These are phyloP conservation scores for Muntiacus reevesi DNA, from an alignment of 2,113 vertebrate species.

Conservation along the genomic window DNA sequence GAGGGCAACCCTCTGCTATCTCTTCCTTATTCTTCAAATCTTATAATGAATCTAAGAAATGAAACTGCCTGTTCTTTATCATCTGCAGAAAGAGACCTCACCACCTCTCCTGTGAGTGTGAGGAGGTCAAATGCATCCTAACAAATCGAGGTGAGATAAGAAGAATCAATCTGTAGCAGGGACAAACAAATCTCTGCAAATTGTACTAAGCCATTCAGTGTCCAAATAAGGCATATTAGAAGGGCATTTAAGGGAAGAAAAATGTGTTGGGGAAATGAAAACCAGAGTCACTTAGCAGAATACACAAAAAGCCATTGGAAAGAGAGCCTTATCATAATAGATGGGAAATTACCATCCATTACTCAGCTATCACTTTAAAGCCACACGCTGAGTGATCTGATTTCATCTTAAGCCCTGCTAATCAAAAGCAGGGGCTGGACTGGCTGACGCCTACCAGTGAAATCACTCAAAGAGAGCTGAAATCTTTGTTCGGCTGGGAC, in stretches of 20 bases:
- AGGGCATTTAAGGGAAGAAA: constrained; percentile 15
- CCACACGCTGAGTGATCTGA: not conserved
- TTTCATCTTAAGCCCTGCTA: not conserved
- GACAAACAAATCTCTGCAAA: constrained; percentile 16
- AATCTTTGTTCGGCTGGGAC: not conserved
- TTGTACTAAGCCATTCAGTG: not conserved
- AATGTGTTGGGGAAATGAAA: constrained; percentile 32
- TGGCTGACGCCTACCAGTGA: not conserved
- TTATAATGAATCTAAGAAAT: not conserved
- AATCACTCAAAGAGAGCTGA: not conserved
- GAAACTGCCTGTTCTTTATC: not conserved
- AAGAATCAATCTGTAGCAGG: not conserved
- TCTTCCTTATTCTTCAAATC: not conserved
- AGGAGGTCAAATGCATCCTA: constrained; percentile 1
- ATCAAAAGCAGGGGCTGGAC: constrained; percentile 1
- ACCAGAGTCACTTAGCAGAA: constrained; percentile 41
- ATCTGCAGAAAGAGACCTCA: not conserved
- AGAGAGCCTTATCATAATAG: constrained; percentile 5
- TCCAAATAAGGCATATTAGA: constrained; percentile 1
- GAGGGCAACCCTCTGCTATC: not conserved
- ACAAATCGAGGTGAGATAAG: not conserved
- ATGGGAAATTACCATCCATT: constrained; percentile 18
- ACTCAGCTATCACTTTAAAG: not conserved
- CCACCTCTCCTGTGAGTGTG: not conserved
- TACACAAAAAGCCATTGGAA: not conserved